Evolutionary conservation across 2,888 invertebrate species (phyloP).

Genomic region (Coecobrya sp.): DNA sequence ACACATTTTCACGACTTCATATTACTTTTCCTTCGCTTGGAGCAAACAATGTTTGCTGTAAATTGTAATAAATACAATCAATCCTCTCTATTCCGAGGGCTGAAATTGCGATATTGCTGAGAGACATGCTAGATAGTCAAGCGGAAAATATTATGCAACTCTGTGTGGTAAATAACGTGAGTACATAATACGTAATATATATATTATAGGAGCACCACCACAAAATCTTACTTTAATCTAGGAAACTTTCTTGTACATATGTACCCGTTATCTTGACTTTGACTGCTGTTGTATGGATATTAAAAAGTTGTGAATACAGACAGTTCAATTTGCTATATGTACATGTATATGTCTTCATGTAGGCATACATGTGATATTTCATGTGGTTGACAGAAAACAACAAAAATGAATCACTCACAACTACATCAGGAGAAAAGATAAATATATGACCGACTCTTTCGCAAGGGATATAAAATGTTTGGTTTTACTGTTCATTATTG

Average conservation of each 20-base stretch:
- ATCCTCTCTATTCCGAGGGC: background rate
- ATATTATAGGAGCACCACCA: background rate
- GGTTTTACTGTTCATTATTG: background rate
- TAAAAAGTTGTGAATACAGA: constrained; percentile 36
- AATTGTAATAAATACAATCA: background rate
- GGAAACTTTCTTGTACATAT: constrained; percentile 19
- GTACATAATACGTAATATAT: background rate
- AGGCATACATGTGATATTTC: constrained; percentile 8
- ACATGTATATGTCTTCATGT: background rate
- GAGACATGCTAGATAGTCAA: background rate
- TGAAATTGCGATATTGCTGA: background rate
- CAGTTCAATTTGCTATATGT: constrained; percentile 60
- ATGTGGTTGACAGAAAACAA: constrained; percentile 49
- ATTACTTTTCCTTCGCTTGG: background rate
- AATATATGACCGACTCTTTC: background rate
- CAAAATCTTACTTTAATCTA: constrained; percentile 2
- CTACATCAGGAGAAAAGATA: background rate
- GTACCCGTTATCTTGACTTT: constrained; percentile 23
- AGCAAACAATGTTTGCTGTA: background rate
- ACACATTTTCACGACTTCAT: constrained; percentile 17
- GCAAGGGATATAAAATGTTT: background rate
- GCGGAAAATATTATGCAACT: background rate
- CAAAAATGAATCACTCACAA: constrained; percentile 57
- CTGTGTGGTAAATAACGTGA: background rate
- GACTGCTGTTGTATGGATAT: background rate